Evolutionary conservation across 2,113 vertebrate genomes (phyloP).

Genomic region (Bubo scandiacus): DNA sequence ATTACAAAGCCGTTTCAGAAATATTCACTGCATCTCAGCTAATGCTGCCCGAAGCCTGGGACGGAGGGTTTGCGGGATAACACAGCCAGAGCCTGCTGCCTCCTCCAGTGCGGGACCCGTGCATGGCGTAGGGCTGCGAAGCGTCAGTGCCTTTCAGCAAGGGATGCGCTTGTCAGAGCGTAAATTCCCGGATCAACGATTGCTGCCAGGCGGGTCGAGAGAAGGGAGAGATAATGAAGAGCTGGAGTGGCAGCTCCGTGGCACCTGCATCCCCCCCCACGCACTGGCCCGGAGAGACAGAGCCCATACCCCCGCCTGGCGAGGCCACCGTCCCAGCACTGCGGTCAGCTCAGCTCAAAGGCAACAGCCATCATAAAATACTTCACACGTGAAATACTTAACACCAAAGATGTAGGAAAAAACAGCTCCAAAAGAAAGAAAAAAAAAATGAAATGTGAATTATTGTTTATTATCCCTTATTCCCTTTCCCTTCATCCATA

Average conservation of each 20-base stretch:
- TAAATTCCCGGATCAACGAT: background rate
- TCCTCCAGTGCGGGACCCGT: too few relatives aligned
- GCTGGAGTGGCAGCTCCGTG: background rate
- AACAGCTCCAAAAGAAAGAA: background rate
- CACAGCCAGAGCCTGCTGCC: too few relatives aligned
- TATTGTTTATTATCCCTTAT: background rate
- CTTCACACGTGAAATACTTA: too few relatives aligned
- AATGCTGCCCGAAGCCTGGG: background rate
- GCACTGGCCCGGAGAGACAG: background rate
- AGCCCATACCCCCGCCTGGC: background rate
- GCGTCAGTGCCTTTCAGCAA: background rate
- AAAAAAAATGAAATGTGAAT: background rate
- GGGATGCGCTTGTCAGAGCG: background rate
- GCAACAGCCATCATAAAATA: background rate
- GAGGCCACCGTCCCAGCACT: background rate
- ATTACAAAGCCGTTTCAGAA: background rate
- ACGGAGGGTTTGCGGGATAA: too few relatives aligned
- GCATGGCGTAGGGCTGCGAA: background rate
- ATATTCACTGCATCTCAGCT: background rate
- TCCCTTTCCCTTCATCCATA: background rate
- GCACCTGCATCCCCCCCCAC: background rate
- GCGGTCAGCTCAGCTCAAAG: background rate
- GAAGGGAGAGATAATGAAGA: background rate
- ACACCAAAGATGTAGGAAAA: background rate
- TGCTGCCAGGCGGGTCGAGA: background rate